Evolutionary conservation across 2,797 vertebrate genomes (phyloP).

Genomic region (Psittacula echo): DNA sequence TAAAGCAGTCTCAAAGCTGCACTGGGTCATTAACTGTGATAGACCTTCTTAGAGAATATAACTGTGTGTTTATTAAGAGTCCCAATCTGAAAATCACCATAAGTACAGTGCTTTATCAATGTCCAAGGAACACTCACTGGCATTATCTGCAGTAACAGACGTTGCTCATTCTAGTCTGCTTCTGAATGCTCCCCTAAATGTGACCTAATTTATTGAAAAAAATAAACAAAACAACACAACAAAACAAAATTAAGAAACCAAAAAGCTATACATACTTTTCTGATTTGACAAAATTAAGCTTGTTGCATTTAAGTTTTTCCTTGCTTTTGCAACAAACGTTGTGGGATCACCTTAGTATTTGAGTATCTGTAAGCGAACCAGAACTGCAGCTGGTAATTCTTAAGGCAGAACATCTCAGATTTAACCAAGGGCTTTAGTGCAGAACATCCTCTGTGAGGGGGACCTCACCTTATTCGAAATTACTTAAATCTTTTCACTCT

Average conservation of each 20-base stretch:
- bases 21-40: background rate
- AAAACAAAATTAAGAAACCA: background rate
- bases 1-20: background rate
- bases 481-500: background rate
- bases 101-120: background rate
- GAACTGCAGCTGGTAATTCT: background rate
- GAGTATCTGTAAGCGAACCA: background rate
- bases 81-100: background rate
- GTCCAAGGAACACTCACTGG: background rate
- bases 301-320: background rate
- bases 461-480: background rate
- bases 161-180: background rate
- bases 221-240: background rate
- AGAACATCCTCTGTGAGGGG: background rate
- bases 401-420: rapidly evolving
- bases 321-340: background rate
- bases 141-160: background rate
- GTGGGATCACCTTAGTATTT: background rate
- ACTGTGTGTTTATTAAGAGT: background rate
- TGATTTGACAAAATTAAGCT: background rate
- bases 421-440: background rate
- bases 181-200: background rate
- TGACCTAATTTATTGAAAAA: background rate
- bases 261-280: background rate
- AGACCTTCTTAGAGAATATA: background rate